Conservation (phyloP, 2,888 invertebrate genomes). For the Epiblema foenella region DNA sequence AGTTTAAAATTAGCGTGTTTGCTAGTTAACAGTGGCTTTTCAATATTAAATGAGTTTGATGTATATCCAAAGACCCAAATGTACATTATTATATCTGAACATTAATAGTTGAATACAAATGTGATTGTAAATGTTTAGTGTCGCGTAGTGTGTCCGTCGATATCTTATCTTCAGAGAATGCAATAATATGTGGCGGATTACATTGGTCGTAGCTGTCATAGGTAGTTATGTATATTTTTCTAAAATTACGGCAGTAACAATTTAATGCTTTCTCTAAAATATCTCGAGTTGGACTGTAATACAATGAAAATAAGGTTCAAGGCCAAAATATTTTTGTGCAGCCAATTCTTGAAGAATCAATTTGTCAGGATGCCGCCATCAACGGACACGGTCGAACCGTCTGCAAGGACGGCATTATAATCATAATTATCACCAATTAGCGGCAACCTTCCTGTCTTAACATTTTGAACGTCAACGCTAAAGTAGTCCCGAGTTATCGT, state of each 20-base stretch:
- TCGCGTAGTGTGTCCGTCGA: neutral
- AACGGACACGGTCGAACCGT: no score
- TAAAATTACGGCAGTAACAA: neutral
- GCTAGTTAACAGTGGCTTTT: neutral
- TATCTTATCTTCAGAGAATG: constrained; percentile 13
- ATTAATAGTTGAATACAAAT: neutral
- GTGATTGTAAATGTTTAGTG: neutral
- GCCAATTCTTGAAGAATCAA: no score
- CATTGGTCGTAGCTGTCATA: constrained; percentile 2
- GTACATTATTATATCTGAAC: no score
- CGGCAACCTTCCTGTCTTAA: no score
- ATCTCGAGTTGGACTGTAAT: no score
- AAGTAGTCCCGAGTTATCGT: no score
- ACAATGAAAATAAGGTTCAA: no score
- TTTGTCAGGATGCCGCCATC: no score
- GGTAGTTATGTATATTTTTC: constrained; percentile 11
- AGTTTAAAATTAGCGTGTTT: neutral
- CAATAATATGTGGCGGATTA: constrained; percentile 23
- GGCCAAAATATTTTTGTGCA: no score
- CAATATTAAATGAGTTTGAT: neutral
- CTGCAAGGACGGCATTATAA: no score
- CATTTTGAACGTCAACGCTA: neutral
- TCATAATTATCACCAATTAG: no score
- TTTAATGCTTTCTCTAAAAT: no score
- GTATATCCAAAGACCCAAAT: neutral